These are phyloP conservation scores for Hyperoplus immaculatus DNA, from an alignment of 2,797 vertebrate species.

Conservation along the genomic window DNA sequence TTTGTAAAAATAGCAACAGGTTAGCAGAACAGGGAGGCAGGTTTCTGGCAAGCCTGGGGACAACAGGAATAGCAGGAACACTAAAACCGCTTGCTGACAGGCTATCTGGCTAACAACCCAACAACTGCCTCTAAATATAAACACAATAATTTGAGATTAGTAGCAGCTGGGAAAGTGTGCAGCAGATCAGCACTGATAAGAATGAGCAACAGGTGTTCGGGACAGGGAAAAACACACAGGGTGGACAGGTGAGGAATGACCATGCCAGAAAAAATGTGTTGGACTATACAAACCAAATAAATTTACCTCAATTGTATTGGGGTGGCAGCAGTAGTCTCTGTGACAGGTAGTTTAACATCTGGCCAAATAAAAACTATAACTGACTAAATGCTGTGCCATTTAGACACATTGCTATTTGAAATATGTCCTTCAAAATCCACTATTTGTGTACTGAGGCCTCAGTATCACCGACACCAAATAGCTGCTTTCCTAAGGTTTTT, in stretches of 20 bases:
- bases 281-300: not conserved
- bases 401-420: too few relatives aligned
- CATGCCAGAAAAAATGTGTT: not conserved
- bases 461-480: not conserved
- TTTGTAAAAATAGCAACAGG: conserved; percentile 24
- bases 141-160: conserved; percentile 40
- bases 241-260: conserved; percentile 22
- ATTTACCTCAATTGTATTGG: not conserved
- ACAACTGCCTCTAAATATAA: not conserved
- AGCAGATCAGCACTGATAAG: conserved; percentile 8
- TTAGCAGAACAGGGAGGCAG: not conserved
- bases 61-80: conserved; percentile 17
- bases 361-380: not conserved
- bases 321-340: not conserved
- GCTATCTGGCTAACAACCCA: not conserved
- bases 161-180: conserved; percentile 4
- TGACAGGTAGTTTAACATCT: not conserved
- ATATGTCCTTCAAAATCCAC: not conserved
- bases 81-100: conserved; percentile 8
- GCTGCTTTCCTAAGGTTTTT: not conserved
- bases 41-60: conserved; percentile 11
- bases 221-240: not conserved
- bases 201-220: conserved; percentile 21
- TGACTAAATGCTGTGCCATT: not conserved
- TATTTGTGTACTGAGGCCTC: conserved; percentile 3